Conservation (phyloP, 2,888 invertebrate species). For the Galeruca laticollis region DNA sequence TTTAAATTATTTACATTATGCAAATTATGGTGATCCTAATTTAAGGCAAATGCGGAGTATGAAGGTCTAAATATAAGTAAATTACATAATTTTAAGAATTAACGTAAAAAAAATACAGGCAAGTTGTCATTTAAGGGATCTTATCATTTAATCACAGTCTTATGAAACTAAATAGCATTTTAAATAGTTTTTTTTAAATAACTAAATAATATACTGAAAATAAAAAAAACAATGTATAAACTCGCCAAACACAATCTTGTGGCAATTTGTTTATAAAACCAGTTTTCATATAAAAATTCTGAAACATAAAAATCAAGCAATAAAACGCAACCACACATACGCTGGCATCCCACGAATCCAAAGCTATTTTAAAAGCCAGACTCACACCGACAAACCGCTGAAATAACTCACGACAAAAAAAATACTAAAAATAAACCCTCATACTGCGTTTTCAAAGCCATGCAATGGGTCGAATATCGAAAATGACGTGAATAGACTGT, state of each 20-base stretch:
- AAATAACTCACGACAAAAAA: slow-evolving; percentile 44
- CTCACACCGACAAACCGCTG: slow-evolving; percentile 39
- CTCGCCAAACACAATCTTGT: neutral
- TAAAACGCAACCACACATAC: slow-evolving; percentile 37
- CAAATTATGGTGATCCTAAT: too few species aligned
- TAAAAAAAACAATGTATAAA: neutral
- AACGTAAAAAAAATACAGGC: too few species aligned
- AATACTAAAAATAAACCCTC: slow-evolving; percentile 46
- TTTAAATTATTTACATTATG: too few species aligned
- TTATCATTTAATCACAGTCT: too few species aligned
- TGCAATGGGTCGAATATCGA: slow-evolving; percentile 44
- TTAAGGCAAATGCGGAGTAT: too few species aligned
- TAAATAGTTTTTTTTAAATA: too few species aligned
- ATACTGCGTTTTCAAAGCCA: slow-evolving; percentile 27
- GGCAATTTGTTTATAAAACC: slow-evolving; percentile 23
- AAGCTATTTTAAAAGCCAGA: slow-evolving; percentile 42
- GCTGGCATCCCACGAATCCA: slow-evolving; percentile 43
- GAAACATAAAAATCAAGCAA: slow-evolving; percentile 27
- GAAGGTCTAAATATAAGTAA: too few species aligned
- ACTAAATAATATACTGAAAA: too few species aligned
- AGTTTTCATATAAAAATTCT: slow-evolving; percentile 23
- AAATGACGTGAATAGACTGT: slow-evolving; percentile 52
- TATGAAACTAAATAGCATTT: too few species aligned
- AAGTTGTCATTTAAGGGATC: too few species aligned
- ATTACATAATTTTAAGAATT: too few species aligned